Evolutionary conservation across 1,140 invertebrate genomes (phyloP), one percentile per base, ranked within the genome.

Genomic region (Drosophila nigromelanica): DNA sequence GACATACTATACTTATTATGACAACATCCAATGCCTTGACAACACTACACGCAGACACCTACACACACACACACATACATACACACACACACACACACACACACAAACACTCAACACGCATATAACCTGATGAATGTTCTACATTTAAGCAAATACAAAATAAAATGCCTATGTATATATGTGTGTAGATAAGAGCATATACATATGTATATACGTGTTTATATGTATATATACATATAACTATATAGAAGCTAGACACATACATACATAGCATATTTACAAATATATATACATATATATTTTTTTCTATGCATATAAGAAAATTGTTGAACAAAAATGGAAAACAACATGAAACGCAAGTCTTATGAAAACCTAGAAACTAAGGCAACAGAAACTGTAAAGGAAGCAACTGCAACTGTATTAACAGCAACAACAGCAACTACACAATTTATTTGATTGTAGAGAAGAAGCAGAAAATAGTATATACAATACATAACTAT

Each of bases 361-460:
- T 90, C 87, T 90, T 90, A 90, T 90, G 87, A 90, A 86, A 86
- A 63, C 64, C 75, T 86, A 86, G 81, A 64, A 75, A 48, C 60
- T 86, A 86, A 86, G 81, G 74, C 81, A 86, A 86, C 70, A 42
- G 62, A 81, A 81, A 86, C 75, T 87, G 82, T 86, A 81, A 78
- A 80, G 81, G 56, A 80, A 63, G 60, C 54, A 63, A 43, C 35
- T 39, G 37, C 50, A 56, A 43, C 45, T 68, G 76, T 10, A 12
- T 51, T 43, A 12, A 37, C 35, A 60, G 2, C 39, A 35, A 37
- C 55, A 33, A 33, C 30, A 24, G 45, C 15, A 69, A 54, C 50
- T 39, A 54, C 15, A 37, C 35, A 39, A 39, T 54, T 21, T 18
- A 54, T 54, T 37, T 35, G 51, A 39, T 39, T 54, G 51, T 54